Percentiles rank a stretch among this genome's conserved stretches.
These are phyloP conservation scores for Kryptolebias marmoratus DNA, from an alignment of 2,113 vertebrate genomes.

Conservation along the genomic window DNA sequence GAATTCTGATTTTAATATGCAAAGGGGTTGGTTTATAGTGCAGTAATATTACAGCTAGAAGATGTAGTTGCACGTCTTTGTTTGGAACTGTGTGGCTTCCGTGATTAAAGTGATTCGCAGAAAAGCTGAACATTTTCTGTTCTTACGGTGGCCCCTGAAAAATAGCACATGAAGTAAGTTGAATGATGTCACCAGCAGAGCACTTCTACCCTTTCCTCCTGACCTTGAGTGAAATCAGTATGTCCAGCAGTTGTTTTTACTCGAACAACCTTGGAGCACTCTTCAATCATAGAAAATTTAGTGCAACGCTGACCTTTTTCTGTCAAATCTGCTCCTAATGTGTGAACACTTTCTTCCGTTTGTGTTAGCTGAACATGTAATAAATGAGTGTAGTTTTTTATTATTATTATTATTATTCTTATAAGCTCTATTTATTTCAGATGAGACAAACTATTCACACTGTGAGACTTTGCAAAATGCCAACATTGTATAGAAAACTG, in stretches of 20 bases:
- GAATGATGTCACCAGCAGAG: neutral
- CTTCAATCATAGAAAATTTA: neutral
- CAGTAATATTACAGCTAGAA: neutral
- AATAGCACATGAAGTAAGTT: conserved; percentile 2
- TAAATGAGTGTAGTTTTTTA: neutral
- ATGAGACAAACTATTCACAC: neutral
- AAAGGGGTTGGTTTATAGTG: neutral
- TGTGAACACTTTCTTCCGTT: neutral
- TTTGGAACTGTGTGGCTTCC: neutral
- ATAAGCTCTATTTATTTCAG: neutral
- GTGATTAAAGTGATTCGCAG: neutral
- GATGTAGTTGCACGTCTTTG: neutral
- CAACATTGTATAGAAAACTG: too few species aligned
- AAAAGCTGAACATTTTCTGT: neutral
- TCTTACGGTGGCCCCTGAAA: neutral
- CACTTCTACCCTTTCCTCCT: neutral
- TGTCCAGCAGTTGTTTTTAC: neutral
- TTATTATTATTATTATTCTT: neutral
- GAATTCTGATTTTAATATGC: conserved; percentile 4
- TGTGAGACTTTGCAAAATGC: neutral
- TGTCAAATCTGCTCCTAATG: neutral
- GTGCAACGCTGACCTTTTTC: neutral
- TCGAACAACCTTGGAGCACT: neutral
- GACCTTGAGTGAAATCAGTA: neutral
- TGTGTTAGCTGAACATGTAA: neutral